A percentile compares a stretch with the other conserved stretches of the same genome.
phyloP scores from a whole-genome alignment of 1,140 invertebrate species.

The Drosophila quadrilineata region DNA sequence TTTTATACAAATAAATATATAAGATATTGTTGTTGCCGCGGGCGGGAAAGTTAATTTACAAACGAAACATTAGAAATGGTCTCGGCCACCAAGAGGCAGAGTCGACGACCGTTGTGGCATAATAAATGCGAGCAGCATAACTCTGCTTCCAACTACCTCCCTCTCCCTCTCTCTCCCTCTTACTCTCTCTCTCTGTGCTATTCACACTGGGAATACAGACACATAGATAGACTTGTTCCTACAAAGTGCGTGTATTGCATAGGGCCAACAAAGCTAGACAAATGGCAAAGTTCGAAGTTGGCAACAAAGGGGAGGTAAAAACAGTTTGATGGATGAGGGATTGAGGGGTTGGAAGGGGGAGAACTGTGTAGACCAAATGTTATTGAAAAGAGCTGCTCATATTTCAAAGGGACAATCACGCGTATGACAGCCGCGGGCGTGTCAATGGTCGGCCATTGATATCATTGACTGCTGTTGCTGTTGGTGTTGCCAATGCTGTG shows the following conservation, averaged over 20 bases:
- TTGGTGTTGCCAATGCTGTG: background rate
- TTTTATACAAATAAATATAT: slow-evolving; percentile 2
- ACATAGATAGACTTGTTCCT: background rate
- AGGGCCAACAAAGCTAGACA: slow-evolving; percentile 61
- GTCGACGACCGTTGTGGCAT: slow-evolving; percentile 59
- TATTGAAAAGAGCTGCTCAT: slow-evolving; percentile 77
- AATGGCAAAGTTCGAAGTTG: too few relatives aligned
- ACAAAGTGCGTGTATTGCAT: slow-evolving; percentile 57
- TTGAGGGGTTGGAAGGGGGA: too few relatives aligned
- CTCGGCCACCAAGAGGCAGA: slow-evolving; percentile 32
- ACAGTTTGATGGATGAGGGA: too few relatives aligned
- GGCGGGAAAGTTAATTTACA: slow-evolving; percentile 73
- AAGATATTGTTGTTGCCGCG: slow-evolving; percentile 56
- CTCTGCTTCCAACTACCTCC: slow-evolving; percentile 48
- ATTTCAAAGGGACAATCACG: slow-evolving; percentile 78
- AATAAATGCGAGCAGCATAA: slow-evolving; percentile 74
- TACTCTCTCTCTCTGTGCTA: background rate
- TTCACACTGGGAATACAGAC: background rate
- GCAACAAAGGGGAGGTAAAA: too few relatives aligned
- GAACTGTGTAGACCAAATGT: too few relatives aligned
- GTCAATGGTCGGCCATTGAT: slow-evolving; percentile 58
- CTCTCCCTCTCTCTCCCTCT: slow-evolving; percentile 39
- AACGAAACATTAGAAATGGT: slow-evolving; percentile 73
- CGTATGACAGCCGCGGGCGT: slow-evolving; percentile 76
- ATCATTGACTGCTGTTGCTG: slow-evolving; percentile 33